Percentiles rank a stretch among this genome's conserved stretches.
These are phyloP conservation scores for Azorinus chamasolen DNA, from an alignment of 2,888 invertebrate genomes.

Conservation along the genomic window DNA sequence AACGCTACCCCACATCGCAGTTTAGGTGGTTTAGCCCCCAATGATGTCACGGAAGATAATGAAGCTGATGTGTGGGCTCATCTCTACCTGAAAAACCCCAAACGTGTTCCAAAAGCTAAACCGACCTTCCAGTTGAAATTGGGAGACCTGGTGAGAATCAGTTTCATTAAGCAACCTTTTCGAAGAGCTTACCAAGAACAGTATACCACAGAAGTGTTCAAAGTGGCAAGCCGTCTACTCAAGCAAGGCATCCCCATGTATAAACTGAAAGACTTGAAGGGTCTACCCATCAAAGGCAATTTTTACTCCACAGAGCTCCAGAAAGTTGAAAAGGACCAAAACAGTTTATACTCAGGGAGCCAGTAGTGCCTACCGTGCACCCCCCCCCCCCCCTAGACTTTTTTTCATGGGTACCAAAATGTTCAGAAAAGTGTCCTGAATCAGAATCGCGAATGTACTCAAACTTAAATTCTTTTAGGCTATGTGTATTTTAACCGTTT, in stretches of 20 bases:
- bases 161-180: constrained; percentile 50
- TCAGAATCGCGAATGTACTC: too few relatives aligned
- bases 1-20: constrained; percentile 45
- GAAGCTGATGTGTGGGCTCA: constrained; percentile 58
- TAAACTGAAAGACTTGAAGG: constrained; percentile 24
- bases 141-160: constrained; percentile 49
- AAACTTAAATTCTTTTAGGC: too few relatives aligned
- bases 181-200: constrained; percentile 55
- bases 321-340: constrained; percentile 51
- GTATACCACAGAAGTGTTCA: constrained; percentile 51
- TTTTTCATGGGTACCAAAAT: too few relatives aligned
- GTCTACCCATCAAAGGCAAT: constrained; percentile 20
- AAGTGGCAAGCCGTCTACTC: constrained; percentile 17
- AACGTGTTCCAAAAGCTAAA: constrained; percentile 10
- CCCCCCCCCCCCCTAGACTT: too few relatives aligned
- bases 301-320: constrained; percentile 41
- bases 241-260: constrained; percentile 42
- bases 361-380: too few relatives aligned
- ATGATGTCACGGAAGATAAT: constrained; percentile 43
- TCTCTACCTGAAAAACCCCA: constrained; percentile 42
- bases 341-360: too few relatives aligned
- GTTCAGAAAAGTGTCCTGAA: too few relatives aligned
- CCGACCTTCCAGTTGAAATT: constrained; percentile 38
- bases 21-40: constrained; percentile 37
- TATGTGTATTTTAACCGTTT: too few relatives aligned